Evolutionary conservation across 2,888 invertebrate species (phyloP).

Genomic region (Synanthedon formicaeformis): DNA sequence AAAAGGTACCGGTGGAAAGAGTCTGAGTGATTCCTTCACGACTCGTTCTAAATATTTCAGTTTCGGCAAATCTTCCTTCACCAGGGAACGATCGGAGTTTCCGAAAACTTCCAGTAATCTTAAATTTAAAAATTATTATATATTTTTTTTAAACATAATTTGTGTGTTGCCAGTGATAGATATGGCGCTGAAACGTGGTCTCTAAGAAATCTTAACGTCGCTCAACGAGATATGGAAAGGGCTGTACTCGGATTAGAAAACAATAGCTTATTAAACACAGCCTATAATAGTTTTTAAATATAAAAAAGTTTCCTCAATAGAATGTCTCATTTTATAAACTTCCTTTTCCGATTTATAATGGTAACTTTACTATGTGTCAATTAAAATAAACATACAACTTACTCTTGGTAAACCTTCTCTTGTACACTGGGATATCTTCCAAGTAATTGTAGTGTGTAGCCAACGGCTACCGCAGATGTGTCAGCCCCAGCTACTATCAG

Average conservation of each 20-base stretch:
- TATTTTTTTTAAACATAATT: neutral
- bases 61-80: conserved; percentile 41
- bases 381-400: conserved; percentile 16
- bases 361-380: too few species aligned
- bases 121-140: neutral
- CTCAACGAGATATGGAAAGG: too few species aligned
- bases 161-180: too few species aligned
- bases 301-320: too few species aligned
- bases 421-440: conserved; percentile 58
- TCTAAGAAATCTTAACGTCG: too few species aligned
- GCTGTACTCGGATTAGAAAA: too few species aligned
- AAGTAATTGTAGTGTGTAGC: conserved; percentile 51
- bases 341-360: too few species aligned
- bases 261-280: too few species aligned
- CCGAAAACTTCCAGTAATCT: conserved; percentile 45
- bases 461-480: conserved; percentile 54
- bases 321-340: too few species aligned
- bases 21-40: conserved; percentile 46
- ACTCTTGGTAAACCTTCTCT: conserved; percentile 53
- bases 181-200: too few species aligned
- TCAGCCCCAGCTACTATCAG: conserved; percentile 69
- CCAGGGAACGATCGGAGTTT: conserved; percentile 36
- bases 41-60: conserved; percentile 50
- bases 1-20: conserved; percentile 56
- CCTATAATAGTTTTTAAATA: too few species aligned